These are phyloP conservation scores for Parazoanthus swiftii DNA, from an alignment of 92 coral and sea anemone species.

Conservation along the genomic window DNA sequence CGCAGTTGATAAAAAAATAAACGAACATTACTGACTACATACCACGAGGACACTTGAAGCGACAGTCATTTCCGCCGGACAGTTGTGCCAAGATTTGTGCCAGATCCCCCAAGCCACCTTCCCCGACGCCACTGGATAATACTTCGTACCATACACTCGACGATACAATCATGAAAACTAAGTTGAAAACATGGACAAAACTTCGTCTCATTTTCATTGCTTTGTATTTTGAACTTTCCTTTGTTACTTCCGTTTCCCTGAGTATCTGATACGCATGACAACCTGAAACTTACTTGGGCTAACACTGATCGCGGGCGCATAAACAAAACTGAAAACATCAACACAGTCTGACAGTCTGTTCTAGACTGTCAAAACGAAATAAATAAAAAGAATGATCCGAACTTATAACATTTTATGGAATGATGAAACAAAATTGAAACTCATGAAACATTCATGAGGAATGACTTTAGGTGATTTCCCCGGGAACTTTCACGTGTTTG, in stretches of 20 bases:
- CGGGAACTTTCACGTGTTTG: conserved; percentile 11
- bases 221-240: background rate
- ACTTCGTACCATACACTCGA: conserved; percentile 31
- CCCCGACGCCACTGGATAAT: conserved; percentile 39
- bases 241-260: background rate
- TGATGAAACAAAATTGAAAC: background rate
- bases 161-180: conserved; percentile 11
- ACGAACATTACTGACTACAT: background rate
- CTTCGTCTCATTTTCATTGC: background rate
- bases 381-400: no score
- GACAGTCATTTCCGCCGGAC: conserved; percentile 75
- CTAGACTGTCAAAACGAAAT: no score
- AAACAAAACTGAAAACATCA: background rate
- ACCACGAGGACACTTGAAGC: conserved; percentile 80
- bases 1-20: no score
- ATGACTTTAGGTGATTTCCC: background rate
- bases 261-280: conserved; percentile 10
- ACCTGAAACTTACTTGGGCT: background rate
- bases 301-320: conserved; percentile 23
- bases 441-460: background rate
- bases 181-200: background rate
- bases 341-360: no score
- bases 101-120: conserved; percentile 69
- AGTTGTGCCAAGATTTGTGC: conserved; percentile 80
- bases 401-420: no score